These are phyloP conservation scores for Pterocles burchelli DNA, from an alignment of 2,113 vertebrate species.

Conservation along the genomic window DNA sequence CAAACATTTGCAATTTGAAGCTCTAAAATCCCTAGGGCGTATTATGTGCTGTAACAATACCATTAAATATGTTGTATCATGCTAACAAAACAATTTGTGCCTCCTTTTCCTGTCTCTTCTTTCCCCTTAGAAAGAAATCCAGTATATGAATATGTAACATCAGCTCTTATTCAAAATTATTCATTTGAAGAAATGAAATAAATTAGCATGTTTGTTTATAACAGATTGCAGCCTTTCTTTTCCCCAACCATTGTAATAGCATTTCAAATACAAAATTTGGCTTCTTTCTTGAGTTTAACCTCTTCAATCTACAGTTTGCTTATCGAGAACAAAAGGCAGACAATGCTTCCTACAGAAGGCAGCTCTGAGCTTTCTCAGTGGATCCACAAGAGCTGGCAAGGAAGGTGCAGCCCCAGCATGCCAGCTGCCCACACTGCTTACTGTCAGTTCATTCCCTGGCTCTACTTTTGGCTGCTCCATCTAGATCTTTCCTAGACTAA, in stretches of 20 bases:
- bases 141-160: background rate
- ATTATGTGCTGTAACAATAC: background rate
- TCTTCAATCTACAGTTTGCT: background rate
- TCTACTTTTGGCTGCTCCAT: background rate
- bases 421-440: background rate
- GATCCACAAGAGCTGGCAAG: fast-evolving
- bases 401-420: background rate
- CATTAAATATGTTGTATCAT: conserved; percentile 21
- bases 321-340: background rate
- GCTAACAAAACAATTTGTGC: background rate
- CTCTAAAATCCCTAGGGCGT: conserved; percentile 7
- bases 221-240: conserved; percentile 83
- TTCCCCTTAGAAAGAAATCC: background rate
- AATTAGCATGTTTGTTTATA: conserved; percentile 85
- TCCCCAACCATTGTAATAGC: conserved; percentile 77
- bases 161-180: background rate
- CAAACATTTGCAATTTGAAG: conserved; percentile 25
- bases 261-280: background rate
- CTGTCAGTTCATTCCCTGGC: fast-evolving
- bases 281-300: background rate
- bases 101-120: conserved; percentile 3
- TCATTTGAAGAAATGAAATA: conserved; percentile 82
- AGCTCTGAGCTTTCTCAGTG: background rate
- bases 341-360: background rate
- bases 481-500: background rate